Evolutionary conservation across 2,888 invertebrate genomes (phyloP).

Genomic region (Helleia helle): DNA sequence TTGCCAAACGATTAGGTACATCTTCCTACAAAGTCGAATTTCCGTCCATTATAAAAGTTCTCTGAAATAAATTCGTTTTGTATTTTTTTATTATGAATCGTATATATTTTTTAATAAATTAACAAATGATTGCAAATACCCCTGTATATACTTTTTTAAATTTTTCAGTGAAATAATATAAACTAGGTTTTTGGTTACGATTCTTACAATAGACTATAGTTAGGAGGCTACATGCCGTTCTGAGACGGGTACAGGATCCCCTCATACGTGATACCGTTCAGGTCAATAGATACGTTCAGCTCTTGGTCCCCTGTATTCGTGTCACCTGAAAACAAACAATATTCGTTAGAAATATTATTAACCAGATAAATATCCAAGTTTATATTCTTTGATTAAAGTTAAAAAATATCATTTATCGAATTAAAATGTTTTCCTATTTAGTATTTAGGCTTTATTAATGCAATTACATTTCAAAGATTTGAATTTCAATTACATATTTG

Average conservation of each 20-base stretch:
- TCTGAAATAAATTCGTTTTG: neutral
- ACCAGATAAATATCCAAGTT: no score
- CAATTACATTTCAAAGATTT: no score
- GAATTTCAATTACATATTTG: no score
- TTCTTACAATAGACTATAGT: neutral
- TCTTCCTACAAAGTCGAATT: no score
- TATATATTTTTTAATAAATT: neutral
- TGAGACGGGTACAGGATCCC: constrained; percentile 86
- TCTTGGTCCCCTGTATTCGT: constrained; percentile 89
- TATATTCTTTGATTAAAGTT: no score
- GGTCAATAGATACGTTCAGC: constrained; percentile 94
- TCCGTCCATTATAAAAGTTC: neutral
- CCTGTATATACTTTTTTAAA: neutral
- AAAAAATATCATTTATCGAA: no score
- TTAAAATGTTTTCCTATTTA: no score
- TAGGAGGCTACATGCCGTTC: constrained; percentile 29
- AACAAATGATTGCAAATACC: constrained; percentile 7
- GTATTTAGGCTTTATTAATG: no score
- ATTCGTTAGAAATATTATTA: no score
- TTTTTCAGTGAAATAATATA: neutral
- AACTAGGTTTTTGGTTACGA: constrained; percentile 8
- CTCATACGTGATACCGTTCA: constrained; percentile 96
- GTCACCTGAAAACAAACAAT: constrained; percentile 78
- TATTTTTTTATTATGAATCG: constrained; percentile 1
- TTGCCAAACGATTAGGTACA: no score